Conservation (phyloP, 2,888 invertebrate genomes). For the Lumbricus terrestris region DNA sequence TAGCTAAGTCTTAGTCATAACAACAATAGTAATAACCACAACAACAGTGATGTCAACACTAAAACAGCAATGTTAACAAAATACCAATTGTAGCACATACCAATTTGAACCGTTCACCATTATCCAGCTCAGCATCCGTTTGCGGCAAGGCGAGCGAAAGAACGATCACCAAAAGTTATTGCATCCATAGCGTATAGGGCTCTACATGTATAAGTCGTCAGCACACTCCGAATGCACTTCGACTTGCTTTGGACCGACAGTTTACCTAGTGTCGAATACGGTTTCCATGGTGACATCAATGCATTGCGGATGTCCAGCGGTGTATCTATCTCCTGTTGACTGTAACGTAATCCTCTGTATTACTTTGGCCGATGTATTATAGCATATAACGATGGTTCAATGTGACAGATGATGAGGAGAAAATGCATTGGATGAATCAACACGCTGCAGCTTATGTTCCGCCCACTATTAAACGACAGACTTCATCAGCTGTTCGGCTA, state of each 20-base stretch:
- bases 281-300: background rate
- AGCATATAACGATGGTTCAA: background rate
- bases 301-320: background rate
- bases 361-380: too few relatives aligned
- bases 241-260: background rate
- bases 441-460: background rate
- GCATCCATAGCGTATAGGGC: background rate
- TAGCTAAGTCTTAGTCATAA: background rate
- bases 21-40: background rate
- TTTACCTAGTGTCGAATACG: background rate
- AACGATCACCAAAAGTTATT: background rate
- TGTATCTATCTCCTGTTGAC: background rate
- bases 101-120: background rate
- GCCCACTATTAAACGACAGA: too few relatives aligned
- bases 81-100: background rate
- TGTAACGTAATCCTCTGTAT: background rate
- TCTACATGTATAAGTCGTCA: background rate
- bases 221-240: background rate
- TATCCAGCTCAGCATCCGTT: background rate
- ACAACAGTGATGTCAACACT: constrained; percentile 11
- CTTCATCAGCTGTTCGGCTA: background rate
- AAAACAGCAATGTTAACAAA: background rate
- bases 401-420: background rate
- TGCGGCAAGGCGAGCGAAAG: background rate
- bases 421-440: background rate